Conservation (phyloP, 2,888 invertebrate genomes). For the Criorhina ranunculi region DNA sequence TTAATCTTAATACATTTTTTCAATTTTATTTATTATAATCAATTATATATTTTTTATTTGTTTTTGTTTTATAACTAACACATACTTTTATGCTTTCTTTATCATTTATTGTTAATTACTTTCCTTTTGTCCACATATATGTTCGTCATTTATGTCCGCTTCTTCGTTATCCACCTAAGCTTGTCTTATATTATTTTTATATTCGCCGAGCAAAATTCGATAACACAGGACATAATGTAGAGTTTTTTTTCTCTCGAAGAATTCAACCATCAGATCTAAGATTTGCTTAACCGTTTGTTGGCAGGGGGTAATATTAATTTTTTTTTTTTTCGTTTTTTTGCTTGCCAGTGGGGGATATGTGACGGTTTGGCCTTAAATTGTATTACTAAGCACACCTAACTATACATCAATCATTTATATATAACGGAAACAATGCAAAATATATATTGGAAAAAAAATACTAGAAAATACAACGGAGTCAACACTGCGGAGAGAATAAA, state of each 20-base stretch:
- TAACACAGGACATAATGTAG: constrained; percentile 9
- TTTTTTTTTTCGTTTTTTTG: constrained; percentile 26
- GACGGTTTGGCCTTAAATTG: constrained; percentile 51
- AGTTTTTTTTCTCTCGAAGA: constrained; percentile 22
- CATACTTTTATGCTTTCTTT: constrained; percentile 60
- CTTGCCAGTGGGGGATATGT: constrained; percentile 61
- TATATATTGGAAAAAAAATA: constrained; percentile 8
- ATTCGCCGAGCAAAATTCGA: constrained; percentile 35
- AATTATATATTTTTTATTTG: constrained; percentile 59
- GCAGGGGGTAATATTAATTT: background rate
- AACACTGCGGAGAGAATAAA: constrained; percentile 8
- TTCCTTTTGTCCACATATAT: too few species aligned
- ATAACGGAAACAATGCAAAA: constrained; percentile 53
- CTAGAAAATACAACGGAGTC: background rate
- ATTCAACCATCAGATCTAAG: constrained; percentile 31
- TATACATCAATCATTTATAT: constrained; percentile 55
- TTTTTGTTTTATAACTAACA: constrained; percentile 64
- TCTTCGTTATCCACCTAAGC: constrained; percentile 48
- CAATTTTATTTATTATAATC: constrained; percentile 59
- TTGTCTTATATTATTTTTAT: constrained; percentile 33
- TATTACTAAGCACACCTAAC: constrained; percentile 66
- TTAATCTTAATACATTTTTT: constrained; percentile 58
- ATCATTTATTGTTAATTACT: constrained; percentile 34
- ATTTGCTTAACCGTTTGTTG: constrained; percentile 22
- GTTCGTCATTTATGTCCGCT: constrained; percentile 43